Conservation (phyloP, 2,888 invertebrate genomes). For the Eurytoma californica region DNA sequence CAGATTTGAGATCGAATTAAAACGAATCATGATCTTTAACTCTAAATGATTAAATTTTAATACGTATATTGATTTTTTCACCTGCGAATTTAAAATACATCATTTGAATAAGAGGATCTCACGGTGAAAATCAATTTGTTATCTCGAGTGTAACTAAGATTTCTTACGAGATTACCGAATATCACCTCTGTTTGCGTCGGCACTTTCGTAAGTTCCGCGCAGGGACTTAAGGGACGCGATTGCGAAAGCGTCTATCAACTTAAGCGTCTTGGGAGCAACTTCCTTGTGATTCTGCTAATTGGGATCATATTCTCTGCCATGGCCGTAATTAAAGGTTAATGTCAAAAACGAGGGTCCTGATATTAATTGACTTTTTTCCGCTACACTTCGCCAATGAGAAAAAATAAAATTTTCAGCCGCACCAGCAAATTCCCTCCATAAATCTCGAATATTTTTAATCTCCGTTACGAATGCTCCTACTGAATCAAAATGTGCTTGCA, state of each 20-base stretch:
- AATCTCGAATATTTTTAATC: no score
- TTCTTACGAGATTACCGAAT: constrained; percentile 24
- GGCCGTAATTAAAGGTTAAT: constrained; percentile 28
- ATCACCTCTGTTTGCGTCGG: constrained; percentile 8
- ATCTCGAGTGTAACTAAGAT: background rate
- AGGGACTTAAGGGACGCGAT: constrained; percentile 24
- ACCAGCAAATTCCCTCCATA: no score
- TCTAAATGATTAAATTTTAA: no score
- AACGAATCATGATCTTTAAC: no score
- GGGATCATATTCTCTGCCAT: constrained; percentile 35
- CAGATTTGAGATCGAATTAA: no score
- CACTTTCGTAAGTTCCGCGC: constrained; percentile 3
- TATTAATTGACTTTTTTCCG: constrained; percentile 14
- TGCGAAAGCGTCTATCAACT: constrained; percentile 28
- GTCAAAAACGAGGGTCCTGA: background rate
- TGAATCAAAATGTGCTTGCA: no score
- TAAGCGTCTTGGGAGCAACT: constrained; percentile 9
- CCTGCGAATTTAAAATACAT: background rate
- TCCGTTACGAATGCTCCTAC: no score
- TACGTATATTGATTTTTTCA: no score
- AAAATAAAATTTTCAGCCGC: no score
- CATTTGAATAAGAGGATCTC: background rate
- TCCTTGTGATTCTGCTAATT: constrained; percentile 40
- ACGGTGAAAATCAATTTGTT: constrained; percentile 22
- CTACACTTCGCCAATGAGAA: background rate